Conservation (phyloP, 2,797 vertebrate species). For the Centropyge bicolor region DNA sequence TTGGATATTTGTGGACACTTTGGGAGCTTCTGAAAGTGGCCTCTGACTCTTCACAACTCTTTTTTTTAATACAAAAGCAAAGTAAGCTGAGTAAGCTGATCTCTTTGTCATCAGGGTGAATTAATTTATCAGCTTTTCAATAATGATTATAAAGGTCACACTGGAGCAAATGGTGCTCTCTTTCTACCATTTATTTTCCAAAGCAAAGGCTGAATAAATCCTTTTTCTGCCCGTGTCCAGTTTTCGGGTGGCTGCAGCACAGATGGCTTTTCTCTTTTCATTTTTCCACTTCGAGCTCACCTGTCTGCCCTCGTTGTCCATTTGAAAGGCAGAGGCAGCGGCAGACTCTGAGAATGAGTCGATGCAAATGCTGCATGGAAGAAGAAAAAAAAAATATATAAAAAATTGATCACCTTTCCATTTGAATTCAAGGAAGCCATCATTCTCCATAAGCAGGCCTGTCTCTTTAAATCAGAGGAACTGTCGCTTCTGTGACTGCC, state of each 20-base stretch:
- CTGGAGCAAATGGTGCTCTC: background rate
- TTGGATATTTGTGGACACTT: slow-evolving; percentile 20
- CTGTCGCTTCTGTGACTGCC: slow-evolving; percentile 85
- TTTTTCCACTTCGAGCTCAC: slow-evolving; percentile 67
- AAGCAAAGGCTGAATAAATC: slow-evolving; percentile 26
- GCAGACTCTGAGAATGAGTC: slow-evolving; percentile 67
- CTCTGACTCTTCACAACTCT: slow-evolving; percentile 6
- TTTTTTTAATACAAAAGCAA: slow-evolving; percentile 14
- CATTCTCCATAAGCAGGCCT: slow-evolving; percentile 85
- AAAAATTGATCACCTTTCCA: slow-evolving; percentile 87
- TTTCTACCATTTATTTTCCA: slow-evolving; percentile 1
- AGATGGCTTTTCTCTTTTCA: slow-evolving; percentile 45
- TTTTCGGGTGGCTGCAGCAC: slow-evolving; percentile 39
- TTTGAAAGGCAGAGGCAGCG: slow-evolving; percentile 63
- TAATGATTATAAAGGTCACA: slow-evolving; percentile 13
- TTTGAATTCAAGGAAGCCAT: slow-evolving; percentile 88
- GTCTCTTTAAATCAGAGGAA: slow-evolving; percentile 88
- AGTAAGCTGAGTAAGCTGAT: slow-evolving; percentile 29
- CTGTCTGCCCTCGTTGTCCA: slow-evolving; percentile 76
- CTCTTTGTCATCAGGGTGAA: background rate
- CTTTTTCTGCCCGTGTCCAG: slow-evolving; percentile 30
- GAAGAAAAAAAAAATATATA: slow-evolving; percentile 64
- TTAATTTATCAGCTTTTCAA: slow-evolving; percentile 1
- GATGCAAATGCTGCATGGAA: slow-evolving; percentile 81
- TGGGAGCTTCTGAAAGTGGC: background rate